A percentile compares a stretch with the other conserved stretches of the same genome.
These are phyloP conservation scores for Euglossa dilemma DNA, from an alignment of 1,140 invertebrate species.

Conservation along the genomic window DNA sequence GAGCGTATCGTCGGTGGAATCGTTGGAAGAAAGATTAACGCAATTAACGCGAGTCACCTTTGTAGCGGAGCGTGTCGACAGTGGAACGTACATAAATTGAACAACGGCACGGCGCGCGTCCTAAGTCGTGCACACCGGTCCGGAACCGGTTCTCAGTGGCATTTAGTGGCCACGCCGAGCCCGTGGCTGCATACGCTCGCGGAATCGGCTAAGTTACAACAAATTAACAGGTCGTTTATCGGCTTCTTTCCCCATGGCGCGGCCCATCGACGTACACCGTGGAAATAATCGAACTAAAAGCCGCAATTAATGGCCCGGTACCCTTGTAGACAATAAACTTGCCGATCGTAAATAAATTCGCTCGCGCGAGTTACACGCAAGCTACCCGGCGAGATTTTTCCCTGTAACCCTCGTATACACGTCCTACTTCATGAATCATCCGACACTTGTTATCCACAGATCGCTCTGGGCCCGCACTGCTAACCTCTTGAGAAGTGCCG, in stretches of 20 bases:
- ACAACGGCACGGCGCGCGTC: slow-evolving; percentile 19
- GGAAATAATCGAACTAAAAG: slow-evolving; percentile 18
- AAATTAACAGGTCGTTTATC: slow-evolving; percentile 50
- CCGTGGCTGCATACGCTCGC: background rate
- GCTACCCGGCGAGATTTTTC: background rate
- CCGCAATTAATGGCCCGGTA: slow-evolving; percentile 24
- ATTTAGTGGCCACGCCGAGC: slow-evolving; percentile 14
- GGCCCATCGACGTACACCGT: background rate
- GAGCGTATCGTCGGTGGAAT: background rate
- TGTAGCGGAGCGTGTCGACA: slow-evolving; percentile 34
- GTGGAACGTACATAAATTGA: slow-evolving; percentile 33
- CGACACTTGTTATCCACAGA: background rate
- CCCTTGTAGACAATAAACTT: slow-evolving; percentile 41
- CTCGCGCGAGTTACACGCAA: slow-evolving; percentile 15
- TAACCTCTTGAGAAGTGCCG: too few species aligned
- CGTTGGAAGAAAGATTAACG: background rate
- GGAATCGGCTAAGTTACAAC: slow-evolving; percentile 35
- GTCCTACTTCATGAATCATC: background rate
- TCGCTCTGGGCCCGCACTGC: too few species aligned
- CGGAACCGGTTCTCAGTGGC: slow-evolving; percentile 38
- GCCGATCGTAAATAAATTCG: slow-evolving; percentile 35
- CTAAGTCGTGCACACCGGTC: slow-evolving; percentile 13
- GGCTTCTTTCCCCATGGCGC: background rate
- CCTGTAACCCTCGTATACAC: background rate
- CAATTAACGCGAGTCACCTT: slow-evolving; percentile 37